A percentile compares a stretch with the other conserved stretches of the same genome.
These are phyloP conservation scores for Pseudomyrmex gracilis DNA, from an alignment of 1,140 invertebrate genomes.

Conservation along the genomic window DNA sequence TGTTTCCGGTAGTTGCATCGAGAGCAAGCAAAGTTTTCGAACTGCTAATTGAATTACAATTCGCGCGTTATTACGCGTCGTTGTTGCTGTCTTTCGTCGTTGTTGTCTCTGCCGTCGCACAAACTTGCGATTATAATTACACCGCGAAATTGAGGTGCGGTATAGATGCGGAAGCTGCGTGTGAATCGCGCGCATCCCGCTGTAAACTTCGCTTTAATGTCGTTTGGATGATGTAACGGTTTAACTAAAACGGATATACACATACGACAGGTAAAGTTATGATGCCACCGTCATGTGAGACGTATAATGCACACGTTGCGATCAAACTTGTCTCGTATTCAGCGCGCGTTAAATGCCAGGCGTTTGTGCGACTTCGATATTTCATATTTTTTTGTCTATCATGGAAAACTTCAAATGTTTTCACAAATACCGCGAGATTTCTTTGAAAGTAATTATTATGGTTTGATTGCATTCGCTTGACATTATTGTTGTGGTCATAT, in stretches of 20 bases:
- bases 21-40: conserved; percentile 46
- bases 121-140: conserved; percentile 55
- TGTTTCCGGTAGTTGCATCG: conserved; percentile 50
- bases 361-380: neutral
- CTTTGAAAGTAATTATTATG: neutral
- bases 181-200: neutral
- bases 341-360: neutral
- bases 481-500: neutral
- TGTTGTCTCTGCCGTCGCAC: neutral
- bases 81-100: neutral
- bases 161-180: neutral
- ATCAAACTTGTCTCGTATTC: neutral
- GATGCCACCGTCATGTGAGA: neutral
- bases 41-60: conserved; percentile 55
- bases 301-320: neutral
- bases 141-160: conserved; percentile 40
- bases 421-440: too few relatives aligned
- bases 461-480: neutral
- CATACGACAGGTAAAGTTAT: conserved; percentile 18
- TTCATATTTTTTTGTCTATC: neutral
- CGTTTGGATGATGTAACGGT: conserved; percentile 13
- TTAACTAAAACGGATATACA: conserved; percentile 25
- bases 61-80: conserved; percentile 24
- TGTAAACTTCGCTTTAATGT: conserved; percentile 34
- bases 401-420: too few relatives aligned